Base-by-base conservation (phyloP, 2,888 invertebrate genomes). In the Fragum fragum region DNA sequence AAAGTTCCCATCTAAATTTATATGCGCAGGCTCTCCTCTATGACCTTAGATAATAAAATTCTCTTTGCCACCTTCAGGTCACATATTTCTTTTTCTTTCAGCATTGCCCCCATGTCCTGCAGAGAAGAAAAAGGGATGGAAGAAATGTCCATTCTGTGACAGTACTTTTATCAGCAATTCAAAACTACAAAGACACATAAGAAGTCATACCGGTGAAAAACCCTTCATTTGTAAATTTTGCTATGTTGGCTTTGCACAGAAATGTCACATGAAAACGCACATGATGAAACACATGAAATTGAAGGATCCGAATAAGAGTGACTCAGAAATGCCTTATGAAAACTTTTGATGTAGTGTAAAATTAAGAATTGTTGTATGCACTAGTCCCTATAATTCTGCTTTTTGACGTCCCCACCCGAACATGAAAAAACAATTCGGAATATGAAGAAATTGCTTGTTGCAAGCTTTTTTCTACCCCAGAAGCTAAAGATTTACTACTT, bases 191-290 rank as follows among this genome's bases (percentile, higher is more conserved):
- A 61, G 63, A 29, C 73, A 73, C 21, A 61, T 63, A 11, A 16
- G 73, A 7, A 29, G n/a, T 5, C 73, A 73, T n/a, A 61, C 73
- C 18, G 73, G 73, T 0, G 63, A 63, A 28, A 73, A 63, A 32
- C 73, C 73, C 1, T 69, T 23, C 28, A 52, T 23, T 18, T 69
- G 61, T 32, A 28, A 32, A n/a, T 16, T 61, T n/a, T 61, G 61
- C n/a, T 26, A 29, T 18, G 32, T 21, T 14, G 61, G 18, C n/a
- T 61, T 61, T 29, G 5, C 61, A 18, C 28, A 29, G 28, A 61
- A 61, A 16, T 28, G 61, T 61, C 18, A 18, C 11, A 14, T 61
- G n/a, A 28, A 29, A 28, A 61, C 32, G 16, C 32, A 32, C 21
- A n/a, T n/a, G 32, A 32, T 29, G 32, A 61, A n/a, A 16, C 32